phyloP scores from a whole-genome alignment of 1,140 invertebrate species.

The Bombus waltoni region DNA sequence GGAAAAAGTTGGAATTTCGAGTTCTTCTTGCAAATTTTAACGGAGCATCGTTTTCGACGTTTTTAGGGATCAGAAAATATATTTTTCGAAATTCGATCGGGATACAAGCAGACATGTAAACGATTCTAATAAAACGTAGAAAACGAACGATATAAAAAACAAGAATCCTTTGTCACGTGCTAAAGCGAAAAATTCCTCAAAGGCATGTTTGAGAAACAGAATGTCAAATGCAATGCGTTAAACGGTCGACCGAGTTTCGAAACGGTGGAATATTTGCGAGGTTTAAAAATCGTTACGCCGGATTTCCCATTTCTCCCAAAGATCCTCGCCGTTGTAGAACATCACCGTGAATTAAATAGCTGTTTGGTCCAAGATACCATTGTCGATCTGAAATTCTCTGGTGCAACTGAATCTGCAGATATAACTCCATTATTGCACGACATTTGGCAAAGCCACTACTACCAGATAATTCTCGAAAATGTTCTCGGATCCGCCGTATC shows the following conservation, averaged over 20 bases:
- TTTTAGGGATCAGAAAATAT: background rate
- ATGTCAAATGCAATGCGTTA: background rate
- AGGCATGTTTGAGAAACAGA: background rate
- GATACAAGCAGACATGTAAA: background rate
- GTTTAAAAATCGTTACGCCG: background rate
- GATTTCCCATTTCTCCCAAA: background rate
- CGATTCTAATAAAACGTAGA: too few relatives aligned
- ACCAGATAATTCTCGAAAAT: constrained; percentile 57
- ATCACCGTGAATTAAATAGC: constrained; percentile 55
- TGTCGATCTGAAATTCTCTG: constrained; percentile 44
- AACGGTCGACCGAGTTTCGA: background rate
- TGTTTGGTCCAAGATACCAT: constrained; percentile 41
- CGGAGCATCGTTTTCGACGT: background rate
- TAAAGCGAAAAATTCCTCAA: background rate
- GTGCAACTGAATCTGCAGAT: constrained; percentile 27
- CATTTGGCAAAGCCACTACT: constrained; percentile 62
- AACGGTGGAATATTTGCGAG: background rate
- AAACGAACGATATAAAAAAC: background rate
- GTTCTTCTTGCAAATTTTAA: background rate
- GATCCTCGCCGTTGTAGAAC: background rate
- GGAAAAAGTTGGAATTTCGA: too few relatives aligned
- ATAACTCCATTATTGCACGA: constrained; percentile 61
- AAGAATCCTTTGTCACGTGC: background rate
- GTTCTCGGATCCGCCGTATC: constrained; percentile 42
- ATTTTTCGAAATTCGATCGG: background rate